These are phyloP conservation scores for Uropetala carovei DNA, from an alignment of 2,888 invertebrate species.

Conservation along the genomic window DNA sequence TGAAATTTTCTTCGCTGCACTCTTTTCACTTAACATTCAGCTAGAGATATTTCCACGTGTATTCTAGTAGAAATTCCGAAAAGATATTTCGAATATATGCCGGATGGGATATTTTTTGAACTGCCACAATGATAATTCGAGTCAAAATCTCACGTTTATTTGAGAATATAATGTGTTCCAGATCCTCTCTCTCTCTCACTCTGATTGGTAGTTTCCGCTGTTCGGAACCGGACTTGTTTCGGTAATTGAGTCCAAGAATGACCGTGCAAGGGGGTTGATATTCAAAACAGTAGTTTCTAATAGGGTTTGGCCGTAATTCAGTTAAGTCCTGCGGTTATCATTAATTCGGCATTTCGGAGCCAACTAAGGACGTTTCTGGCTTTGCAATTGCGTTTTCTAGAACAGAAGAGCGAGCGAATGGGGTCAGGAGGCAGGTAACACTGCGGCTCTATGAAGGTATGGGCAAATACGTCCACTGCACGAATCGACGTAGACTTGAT, in stretches of 20 bases:
- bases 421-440: not conserved
- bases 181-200: no score
- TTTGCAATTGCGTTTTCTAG: not conserved
- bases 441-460: not conserved
- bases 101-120: no score
- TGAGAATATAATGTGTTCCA: no score
- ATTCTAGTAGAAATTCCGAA: no score
- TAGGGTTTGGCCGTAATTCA: constrained; percentile 10
- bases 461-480: not conserved
- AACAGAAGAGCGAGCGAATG: not conserved
- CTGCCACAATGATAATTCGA: no score
- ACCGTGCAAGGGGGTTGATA: constrained; percentile 12
- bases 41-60: no score
- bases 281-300: constrained; percentile 8
- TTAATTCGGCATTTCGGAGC: constrained; percentile 24
- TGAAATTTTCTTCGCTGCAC: no score
- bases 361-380: not conserved
- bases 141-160: no score
- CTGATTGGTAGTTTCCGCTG: not conserved
- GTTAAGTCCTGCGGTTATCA: constrained; percentile 12
- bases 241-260: constrained; percentile 28
- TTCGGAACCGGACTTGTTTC: not conserved
- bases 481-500: not conserved
- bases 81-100: no score
- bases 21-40: no score